A percentile compares a stretch with the other conserved stretches of the same genome.
Conservation (phyloP, 2,797 vertebrate genomes). For the Cryptoprocta ferox region DNA sequence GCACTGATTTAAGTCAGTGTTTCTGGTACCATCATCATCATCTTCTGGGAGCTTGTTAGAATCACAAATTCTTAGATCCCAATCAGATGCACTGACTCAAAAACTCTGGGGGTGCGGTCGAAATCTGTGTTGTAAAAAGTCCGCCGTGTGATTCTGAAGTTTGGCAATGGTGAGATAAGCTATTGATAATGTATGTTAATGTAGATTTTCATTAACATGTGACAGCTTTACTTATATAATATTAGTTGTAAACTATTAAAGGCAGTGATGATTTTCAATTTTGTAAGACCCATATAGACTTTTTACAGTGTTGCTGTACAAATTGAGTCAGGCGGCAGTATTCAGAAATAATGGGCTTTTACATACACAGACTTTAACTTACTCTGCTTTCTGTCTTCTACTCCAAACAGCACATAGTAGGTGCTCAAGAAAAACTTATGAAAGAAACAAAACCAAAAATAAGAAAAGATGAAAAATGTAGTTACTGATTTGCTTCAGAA, state of each 20-base stretch:
- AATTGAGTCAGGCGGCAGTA: neutral
- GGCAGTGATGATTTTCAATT: neutral
- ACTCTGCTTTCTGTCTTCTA: neutral
- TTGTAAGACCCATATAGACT: neutral
- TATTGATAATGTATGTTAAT: neutral
- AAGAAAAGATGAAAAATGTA: conserved; percentile 5
- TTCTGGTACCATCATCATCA: neutral
- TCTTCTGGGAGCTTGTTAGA: neutral
- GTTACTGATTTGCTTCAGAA: conserved; percentile 17
- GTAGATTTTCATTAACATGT: neutral
- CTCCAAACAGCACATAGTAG: neutral
- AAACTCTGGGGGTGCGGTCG: neutral
- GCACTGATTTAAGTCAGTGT: neutral
- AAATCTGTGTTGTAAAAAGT: neutral
- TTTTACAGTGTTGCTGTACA: neutral
- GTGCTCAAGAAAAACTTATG: neutral
- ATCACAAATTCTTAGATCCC: neutral
- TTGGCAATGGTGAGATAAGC: neutral
- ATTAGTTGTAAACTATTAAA: neutral
- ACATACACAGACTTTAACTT: neutral
- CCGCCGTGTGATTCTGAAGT: neutral
- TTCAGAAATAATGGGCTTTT: neutral
- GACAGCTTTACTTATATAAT: neutral
- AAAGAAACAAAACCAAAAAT: conserved; percentile 40
- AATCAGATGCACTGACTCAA: neutral